Percentiles rank a stretch among this genome's conserved stretches.
phyloP scores from a whole-genome alignment of 64 coral and sea anemone genomes.

The Montipora sp. region DNA sequence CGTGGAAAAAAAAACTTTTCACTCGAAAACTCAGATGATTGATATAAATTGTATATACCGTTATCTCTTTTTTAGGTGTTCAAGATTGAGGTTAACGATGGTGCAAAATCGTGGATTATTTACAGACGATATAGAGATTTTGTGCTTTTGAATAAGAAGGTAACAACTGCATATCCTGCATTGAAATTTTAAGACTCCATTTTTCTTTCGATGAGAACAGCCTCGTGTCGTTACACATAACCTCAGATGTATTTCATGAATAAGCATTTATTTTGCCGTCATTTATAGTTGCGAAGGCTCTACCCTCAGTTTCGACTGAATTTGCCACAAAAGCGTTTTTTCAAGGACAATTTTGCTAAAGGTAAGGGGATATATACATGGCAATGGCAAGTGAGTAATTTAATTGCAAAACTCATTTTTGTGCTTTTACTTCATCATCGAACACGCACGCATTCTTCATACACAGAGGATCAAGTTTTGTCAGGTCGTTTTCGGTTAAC shows the following conservation, averaged over 20 bases:
- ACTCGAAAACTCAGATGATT: not conserved
- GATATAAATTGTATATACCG: too few species aligned
- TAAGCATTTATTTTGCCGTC: not conserved
- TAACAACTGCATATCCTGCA: not conserved
- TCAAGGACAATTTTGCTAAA: conserved; percentile 97
- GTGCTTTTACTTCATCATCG: too few species aligned
- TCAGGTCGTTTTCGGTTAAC: too few species aligned
- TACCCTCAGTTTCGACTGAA: conserved; percentile 85
- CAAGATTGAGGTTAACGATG: conserved; percentile 92
- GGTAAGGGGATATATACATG: conserved; percentile 42
- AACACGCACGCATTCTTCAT: too few species aligned
- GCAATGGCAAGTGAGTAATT: too few species aligned
- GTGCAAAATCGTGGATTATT: conserved; percentile 82
- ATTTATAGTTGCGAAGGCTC: conserved; percentile 66
- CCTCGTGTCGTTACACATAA: not conserved
- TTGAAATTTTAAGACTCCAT: not conserved
- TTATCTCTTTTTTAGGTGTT: conserved; percentile 61
- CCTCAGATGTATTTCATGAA: too few species aligned
- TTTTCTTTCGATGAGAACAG: not conserved
- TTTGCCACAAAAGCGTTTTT: conserved; percentile 85
- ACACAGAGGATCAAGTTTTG: too few species aligned
- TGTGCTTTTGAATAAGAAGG: conserved; percentile 98
- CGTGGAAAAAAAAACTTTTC: not conserved
- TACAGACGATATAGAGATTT: conserved; percentile 94
- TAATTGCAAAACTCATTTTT: too few species aligned